phyloP scores from a whole-genome alignment of 2,113 vertebrate genomes.

The Ptyas mucosa region DNA sequence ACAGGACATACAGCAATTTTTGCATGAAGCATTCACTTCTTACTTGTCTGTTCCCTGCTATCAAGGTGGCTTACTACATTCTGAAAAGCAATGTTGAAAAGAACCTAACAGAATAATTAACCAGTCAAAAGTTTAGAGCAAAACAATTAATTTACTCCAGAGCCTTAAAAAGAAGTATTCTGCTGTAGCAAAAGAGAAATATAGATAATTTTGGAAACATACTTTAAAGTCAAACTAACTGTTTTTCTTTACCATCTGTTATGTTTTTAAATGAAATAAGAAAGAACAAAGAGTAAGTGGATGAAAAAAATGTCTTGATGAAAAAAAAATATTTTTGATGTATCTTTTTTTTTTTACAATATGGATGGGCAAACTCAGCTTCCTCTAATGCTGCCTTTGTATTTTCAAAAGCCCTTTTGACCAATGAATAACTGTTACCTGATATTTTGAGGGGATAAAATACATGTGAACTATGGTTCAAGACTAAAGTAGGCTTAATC shows the following conservation, averaged over 20 bases:
- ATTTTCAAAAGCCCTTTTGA: background rate
- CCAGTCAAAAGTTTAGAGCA: background rate
- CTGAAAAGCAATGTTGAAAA: background rate
- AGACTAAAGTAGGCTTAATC: background rate
- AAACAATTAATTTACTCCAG: background rate
- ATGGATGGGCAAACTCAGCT: background rate
- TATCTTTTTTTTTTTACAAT: background rate
- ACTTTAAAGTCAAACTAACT: background rate
- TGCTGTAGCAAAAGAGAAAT: background rate
- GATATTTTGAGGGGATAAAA: background rate
- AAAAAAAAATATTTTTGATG: background rate
- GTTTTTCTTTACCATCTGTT: background rate
- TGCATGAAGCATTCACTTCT: background rate
- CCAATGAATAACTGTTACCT: background rate
- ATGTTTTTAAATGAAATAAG: background rate
- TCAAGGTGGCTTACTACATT: background rate
- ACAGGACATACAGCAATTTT: background rate
- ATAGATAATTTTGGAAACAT: background rate
- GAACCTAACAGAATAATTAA: background rate
- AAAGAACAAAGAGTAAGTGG: background rate
- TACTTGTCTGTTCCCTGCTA: background rate
- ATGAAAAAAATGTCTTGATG: background rate
- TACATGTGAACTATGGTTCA: background rate
- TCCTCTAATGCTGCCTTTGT: background rate
- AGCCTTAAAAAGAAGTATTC: background rate